Percentiles rank a stretch among this genome's conserved stretches.
phyloP scores from a whole-genome alignment of 2,113 vertebrate genomes.

The Zapus hudsonius region DNA sequence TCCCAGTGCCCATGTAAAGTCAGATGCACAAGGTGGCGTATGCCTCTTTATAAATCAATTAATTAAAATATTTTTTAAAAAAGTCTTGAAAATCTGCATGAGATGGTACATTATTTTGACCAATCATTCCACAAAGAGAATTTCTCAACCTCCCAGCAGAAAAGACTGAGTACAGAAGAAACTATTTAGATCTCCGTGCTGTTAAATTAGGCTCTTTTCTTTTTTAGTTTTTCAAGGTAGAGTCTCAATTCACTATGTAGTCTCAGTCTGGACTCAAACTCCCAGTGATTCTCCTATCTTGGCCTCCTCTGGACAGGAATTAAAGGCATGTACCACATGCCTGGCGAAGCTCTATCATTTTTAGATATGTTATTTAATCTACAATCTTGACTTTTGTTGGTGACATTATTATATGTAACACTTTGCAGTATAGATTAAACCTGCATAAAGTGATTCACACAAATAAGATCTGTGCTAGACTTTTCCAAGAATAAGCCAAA shows the following conservation, averaged over 20 bases:
- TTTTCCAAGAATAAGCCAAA: slow-evolving; percentile 6
- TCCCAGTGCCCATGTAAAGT: no score
- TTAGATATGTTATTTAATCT: slow-evolving; percentile 31
- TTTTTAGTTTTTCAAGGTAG: no score
- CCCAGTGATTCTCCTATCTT: no score
- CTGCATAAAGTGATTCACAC: slow-evolving; percentile 37
- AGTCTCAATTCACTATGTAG: no score
- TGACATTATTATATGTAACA: background rate
- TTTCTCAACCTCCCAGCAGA: slow-evolving; percentile 6
- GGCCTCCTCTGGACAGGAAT: no score
- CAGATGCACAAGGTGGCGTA: no score
- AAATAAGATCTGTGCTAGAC: background rate
- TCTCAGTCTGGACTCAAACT: no score
- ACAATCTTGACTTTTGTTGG: background rate
- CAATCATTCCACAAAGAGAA: background rate
- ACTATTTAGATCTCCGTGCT: slow-evolving; percentile 11
- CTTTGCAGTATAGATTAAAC: slow-evolving; percentile 15
- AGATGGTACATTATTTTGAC: slow-evolving; percentile 2
- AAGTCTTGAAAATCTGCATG: slow-evolving; percentile 24
- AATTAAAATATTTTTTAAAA: no score
- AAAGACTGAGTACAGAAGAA: background rate
- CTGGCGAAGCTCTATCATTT: slow-evolving; percentile 12
- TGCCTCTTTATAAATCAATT: no score
- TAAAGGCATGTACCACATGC: no score
- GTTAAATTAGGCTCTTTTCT: slow-evolving; percentile 2